phyloP scores from a whole-genome alignment of 2,113 vertebrate species.

The Motacilla alba region DNA sequence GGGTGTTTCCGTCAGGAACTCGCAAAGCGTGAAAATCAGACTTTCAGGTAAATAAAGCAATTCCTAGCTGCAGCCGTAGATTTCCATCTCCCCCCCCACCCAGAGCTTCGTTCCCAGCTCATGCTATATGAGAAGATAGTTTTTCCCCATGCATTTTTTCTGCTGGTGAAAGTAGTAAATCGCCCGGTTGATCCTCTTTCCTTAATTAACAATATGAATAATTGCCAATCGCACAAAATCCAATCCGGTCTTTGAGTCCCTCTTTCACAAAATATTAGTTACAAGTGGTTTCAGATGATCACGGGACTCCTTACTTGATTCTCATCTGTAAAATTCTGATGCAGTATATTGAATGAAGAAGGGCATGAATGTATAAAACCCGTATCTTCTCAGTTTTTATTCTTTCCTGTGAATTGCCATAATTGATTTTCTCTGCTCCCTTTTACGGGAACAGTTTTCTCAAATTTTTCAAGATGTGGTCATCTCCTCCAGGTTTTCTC shows the following conservation, averaged over 20 bases:
- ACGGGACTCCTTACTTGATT: neutral
- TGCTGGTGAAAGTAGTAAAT: neutral
- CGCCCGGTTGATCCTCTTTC: neutral
- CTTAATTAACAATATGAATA: neutral
- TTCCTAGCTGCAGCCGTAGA: neutral
- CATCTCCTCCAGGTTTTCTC: neutral
- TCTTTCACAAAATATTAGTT: neutral
- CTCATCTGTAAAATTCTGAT: neutral
- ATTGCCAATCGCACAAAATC: neutral
- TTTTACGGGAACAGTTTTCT: neutral
- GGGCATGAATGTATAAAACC: neutral
- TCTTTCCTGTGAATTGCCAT: neutral
- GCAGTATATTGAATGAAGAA: neutral
- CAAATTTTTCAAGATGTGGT: neutral
- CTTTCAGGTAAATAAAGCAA: neutral
- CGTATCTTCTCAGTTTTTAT: accelerated
- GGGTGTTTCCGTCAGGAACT: accelerated
- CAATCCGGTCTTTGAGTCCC: neutral
- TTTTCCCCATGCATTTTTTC: neutral
- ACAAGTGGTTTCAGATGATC: neutral
- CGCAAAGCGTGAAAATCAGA: neutral
- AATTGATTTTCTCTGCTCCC: neutral
- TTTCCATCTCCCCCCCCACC: neutral
- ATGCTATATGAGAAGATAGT: neutral
- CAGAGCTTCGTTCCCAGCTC: neutral